Conservation (phyloP, 2,797 vertebrate genomes). For the Myotis planiceps region DNA sequence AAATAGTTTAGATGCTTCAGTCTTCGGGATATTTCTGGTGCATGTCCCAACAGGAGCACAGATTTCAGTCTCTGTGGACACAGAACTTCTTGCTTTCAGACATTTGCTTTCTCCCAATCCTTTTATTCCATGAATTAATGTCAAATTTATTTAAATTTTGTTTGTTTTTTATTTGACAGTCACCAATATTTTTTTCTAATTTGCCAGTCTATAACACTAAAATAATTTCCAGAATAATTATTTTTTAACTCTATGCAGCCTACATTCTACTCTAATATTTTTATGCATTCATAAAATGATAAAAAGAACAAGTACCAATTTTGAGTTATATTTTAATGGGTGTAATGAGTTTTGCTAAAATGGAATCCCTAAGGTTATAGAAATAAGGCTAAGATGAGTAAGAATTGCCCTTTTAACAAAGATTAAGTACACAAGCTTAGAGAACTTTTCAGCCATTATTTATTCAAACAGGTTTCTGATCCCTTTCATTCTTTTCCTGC, state of each 20-base stretch:
- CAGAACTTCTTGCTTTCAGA: not conserved
- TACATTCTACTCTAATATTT: not conserved
- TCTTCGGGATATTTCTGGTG: not conserved
- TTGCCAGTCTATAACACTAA: not conserved
- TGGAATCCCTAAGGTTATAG: not conserved
- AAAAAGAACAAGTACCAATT: not conserved
- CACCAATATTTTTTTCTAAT: not conserved
- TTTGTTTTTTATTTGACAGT: not conserved
- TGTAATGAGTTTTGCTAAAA: not conserved
- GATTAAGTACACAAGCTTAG: not conserved
- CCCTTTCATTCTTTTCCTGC: not conserved
- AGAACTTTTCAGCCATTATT: not conserved
- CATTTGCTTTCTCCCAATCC: not conserved
- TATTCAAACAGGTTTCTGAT: not conserved
- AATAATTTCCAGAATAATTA: not conserved
- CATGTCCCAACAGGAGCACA: not conserved
- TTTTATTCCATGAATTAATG: not conserved
- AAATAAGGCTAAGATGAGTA: not conserved
- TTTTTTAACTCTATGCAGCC: not conserved
- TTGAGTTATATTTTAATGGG: not conserved
- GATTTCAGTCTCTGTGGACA: not conserved
- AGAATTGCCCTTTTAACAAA: not conserved
- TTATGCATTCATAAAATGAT: not conserved
- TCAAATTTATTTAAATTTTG: not conserved
- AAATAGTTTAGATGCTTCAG: not conserved